phyloP scores from a whole-genome alignment of 1,140 invertebrate species.

The Drosophila paulistorum region DNA sequence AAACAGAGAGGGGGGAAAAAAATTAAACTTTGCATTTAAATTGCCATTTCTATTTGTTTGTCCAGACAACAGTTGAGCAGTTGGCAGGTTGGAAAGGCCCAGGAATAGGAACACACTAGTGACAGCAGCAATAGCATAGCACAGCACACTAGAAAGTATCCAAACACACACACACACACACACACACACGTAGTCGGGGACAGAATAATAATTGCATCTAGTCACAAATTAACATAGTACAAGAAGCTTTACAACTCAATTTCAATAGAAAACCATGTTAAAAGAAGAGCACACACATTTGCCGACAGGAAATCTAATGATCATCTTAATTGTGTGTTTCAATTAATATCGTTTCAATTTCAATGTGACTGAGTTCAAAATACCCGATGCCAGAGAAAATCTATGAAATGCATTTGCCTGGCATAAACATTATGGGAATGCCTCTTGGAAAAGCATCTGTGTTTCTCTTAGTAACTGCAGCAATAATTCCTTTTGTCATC shows the following conservation, averaged over 20 bases:
- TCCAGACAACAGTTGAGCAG: slow-evolving; percentile 41
- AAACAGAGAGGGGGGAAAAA: slow-evolving; percentile 29
- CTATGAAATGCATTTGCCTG: too few relatives aligned
- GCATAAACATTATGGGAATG: too few relatives aligned
- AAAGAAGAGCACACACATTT: not conserved
- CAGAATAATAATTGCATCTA: slow-evolving; percentile 52
- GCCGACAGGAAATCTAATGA: not conserved
- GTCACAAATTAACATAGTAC: slow-evolving; percentile 55
- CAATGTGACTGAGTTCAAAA: not conserved
- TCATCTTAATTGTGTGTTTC: not conserved
- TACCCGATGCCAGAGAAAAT: too few relatives aligned
- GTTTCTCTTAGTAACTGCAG: too few relatives aligned
- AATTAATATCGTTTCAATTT: not conserved
- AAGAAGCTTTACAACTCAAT: slow-evolving; percentile 53
- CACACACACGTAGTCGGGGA: slow-evolving; percentile 2
- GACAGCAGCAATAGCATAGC: not conserved
- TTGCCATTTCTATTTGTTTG: slow-evolving; percentile 72
- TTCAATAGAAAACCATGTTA: slow-evolving; percentile 16
- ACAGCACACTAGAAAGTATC: slow-evolving; percentile 1
- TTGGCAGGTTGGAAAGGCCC: slow-evolving; percentile 10
- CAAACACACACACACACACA: slow-evolving; percentile 2
- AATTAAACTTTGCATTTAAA: slow-evolving; percentile 70
- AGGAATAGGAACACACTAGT: slow-evolving; percentile 5
- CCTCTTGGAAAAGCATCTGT: too few relatives aligned
- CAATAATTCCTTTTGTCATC: too few relatives aligned